A percentile compares a stretch with the other conserved stretches of the same genome.
Conservation (phyloP, 2,113 vertebrate species). For the Lophotis ruficrista region DNA sequence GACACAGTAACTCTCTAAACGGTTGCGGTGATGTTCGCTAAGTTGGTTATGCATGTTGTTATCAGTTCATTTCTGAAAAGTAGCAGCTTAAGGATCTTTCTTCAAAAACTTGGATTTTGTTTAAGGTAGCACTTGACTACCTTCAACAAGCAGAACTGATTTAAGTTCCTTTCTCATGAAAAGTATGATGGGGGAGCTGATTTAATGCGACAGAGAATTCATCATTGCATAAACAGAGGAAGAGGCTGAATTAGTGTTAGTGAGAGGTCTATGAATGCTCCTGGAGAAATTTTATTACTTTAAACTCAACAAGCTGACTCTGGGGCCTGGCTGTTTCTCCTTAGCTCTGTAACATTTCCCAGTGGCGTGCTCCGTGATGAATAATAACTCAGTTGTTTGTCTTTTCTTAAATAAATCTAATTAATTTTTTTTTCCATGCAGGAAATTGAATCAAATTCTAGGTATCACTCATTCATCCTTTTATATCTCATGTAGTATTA, state of each 20-base stretch:
- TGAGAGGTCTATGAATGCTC: slow-evolving; percentile 7
- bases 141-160: not conserved
- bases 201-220: slow-evolving; percentile 4
- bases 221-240: slow-evolving; percentile 1
- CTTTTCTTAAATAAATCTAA: slow-evolving; percentile 41
- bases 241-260: not conserved
- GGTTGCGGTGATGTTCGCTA: not conserved
- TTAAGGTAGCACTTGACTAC: not conserved
- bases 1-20: not conserved
- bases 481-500: not conserved
- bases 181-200: not conserved
- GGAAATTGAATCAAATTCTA: slow-evolving; percentile 52
- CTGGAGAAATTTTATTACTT: slow-evolving; percentile 25
- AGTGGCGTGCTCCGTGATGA: not conserved
- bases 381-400: slow-evolving; percentile 23
- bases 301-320: not conserved
- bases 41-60: not conserved
- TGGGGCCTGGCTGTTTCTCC: not conserved
- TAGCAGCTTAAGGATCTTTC: not conserved
- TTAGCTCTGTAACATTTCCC: not conserved
- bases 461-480: slow-evolving; percentile 28
- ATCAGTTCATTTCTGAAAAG: not conserved
- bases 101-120: not conserved
- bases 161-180: not conserved
- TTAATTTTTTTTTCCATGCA: not conserved